These are phyloP conservation scores for Paradoxurus hermaphroditus DNA, from an alignment of 2,113 vertebrate species.

Conservation along the genomic window DNA sequence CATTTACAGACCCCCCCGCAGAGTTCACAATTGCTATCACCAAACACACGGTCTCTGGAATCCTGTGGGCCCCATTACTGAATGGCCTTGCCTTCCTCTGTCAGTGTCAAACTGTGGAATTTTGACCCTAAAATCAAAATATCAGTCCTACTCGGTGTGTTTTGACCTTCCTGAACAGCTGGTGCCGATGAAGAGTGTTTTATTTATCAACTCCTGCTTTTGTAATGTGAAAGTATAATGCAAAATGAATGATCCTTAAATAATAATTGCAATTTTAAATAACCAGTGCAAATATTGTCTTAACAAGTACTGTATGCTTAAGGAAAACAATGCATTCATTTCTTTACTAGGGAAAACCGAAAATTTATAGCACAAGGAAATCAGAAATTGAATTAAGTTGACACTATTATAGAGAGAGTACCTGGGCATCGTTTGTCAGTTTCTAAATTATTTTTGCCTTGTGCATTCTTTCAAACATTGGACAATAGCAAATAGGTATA, in stretches of 20 bases:
- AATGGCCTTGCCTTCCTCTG: slow-evolving; percentile 25
- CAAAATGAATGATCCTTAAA: neutral
- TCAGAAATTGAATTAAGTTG: slow-evolving; percentile 47
- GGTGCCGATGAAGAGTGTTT: neutral
- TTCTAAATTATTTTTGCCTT: slow-evolving; percentile 60
- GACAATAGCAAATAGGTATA: slow-evolving; percentile 58
- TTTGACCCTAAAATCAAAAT: slow-evolving; percentile 43
- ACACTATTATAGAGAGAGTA: slow-evolving; percentile 26
- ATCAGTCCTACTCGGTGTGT: slow-evolving; percentile 21
- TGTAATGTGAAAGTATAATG: neutral
- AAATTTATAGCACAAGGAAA: slow-evolving; percentile 28
- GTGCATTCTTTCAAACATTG: slow-evolving; percentile 55
- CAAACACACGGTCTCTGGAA: neutral
- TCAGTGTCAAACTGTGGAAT: slow-evolving; percentile 46
- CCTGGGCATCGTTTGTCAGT: slow-evolving; percentile 33
- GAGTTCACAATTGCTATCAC: neutral
- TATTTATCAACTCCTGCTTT: slow-evolving; percentile 8
- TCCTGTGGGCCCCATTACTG: slow-evolving; percentile 53
- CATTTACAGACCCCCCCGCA: neutral
- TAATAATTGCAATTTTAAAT: neutral
- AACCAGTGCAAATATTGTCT: neutral
- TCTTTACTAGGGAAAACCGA: neutral
- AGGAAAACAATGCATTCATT: neutral
- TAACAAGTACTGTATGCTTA: neutral
- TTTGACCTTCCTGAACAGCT: slow-evolving; percentile 15